phyloP scores from a whole-genome alignment of 2,888 invertebrate species.

The Gandaritis pyraliata region DNA sequence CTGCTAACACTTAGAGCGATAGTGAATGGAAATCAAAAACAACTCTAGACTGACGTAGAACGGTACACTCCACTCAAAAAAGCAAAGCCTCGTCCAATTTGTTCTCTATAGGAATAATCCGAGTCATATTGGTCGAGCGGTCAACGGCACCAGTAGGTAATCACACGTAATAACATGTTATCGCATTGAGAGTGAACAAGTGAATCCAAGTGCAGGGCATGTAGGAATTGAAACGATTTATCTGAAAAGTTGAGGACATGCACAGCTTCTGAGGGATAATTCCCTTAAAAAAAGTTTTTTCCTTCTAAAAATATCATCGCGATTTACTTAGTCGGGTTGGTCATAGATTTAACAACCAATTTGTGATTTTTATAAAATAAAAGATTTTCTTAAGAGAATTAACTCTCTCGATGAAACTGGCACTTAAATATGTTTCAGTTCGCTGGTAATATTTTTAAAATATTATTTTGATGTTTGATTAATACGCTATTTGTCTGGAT shows the following conservation, averaged over 20 bases:
- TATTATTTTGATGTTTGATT: no score
- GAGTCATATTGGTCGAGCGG: conserved; percentile 52
- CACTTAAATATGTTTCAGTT: no score
- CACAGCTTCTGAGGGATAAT: not conserved
- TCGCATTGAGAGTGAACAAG: conserved; percentile 44
- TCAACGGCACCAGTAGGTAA: conserved; percentile 62
- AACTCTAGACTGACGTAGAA: conserved; percentile 3
- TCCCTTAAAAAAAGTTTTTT: no score
- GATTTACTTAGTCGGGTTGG: no score
- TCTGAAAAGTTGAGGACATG: not conserved
- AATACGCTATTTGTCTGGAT: not conserved
- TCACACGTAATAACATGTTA: conserved; percentile 54
- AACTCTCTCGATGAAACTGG: no score
- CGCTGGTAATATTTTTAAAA: no score
- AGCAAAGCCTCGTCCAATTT: conserved; percentile 36
- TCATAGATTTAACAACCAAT: no score
- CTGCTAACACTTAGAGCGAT: no score
- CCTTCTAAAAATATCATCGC: no score
- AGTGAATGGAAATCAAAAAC: not conserved
- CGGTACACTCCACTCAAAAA: conserved; percentile 11
- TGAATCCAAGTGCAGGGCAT: conserved; percentile 24
- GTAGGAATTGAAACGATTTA: conserved; percentile 17
- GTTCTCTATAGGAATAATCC: conserved; percentile 45
- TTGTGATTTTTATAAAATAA: no score
- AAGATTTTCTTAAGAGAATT: no score